Base-by-base conservation (phyloP, 2,113 vertebrate genomes). In the Lepidothrix coronata region DNA sequence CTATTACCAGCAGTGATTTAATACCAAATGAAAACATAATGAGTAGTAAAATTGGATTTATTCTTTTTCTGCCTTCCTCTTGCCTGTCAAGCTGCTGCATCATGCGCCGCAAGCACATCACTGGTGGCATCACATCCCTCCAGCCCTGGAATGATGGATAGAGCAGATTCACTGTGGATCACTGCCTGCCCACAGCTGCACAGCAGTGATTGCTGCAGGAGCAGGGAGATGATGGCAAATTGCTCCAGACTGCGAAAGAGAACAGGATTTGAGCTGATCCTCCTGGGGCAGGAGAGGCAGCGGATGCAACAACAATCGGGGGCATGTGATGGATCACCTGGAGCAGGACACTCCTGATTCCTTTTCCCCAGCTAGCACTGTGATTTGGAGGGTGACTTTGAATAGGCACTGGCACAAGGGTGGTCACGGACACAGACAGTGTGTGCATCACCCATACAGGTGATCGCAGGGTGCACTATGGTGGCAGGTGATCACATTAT, bases 91-190 rank as follows among this genome's bases (percentile, higher is more conserved):
- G 62, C 68, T 85, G n/a, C 22, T 82, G 66, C 21, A 43, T 57
- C 2, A 2, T 14, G 44, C 0, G 2, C 88, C 1, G 1, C 49
- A 73, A 74, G 70, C 71, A 43, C 0, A 0, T 73, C 1, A 7
- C 54, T 49, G 63, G 59, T 90, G 75, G 83, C 51, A 76, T 31
- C 0, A 0, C 33, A 20, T 70, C 66, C 35, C 74, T 79, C 66
- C 5, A 1, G 43, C 17, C 21, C 10, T 6, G 46, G 33, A 68
- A 25, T 92, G 92, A 94, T 1, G 19, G 95, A 88, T 88, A 41
- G 62, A 85, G 30, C 33, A 48, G 58, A 59, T 74, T 55, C 59
- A 27, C 61, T 78, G 84, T 8, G 3, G 21, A 62, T 70, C n/a
- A 51, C 57, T 62, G 9, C 23, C 73, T 75, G 61, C 57, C 58